Evolutionary conservation across 2,888 invertebrate species (phyloP), one percentile per base, ranked within the genome.

Genomic region (Diarsia rubi): DNA sequence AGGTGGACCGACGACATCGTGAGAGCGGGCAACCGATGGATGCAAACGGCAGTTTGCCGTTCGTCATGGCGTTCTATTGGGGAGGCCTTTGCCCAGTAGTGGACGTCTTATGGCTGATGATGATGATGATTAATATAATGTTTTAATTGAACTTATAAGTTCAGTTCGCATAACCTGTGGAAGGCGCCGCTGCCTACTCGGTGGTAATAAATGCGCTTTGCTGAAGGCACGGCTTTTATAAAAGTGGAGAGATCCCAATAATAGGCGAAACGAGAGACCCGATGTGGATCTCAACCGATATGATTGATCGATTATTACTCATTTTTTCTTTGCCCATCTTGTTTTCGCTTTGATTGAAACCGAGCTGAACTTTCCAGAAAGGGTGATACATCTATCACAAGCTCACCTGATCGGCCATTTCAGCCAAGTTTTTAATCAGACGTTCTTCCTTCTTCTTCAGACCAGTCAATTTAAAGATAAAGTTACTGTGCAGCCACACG

Each of bases 401-500:
- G 54, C 69, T 62, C 8, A 81, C 81, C 64, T 83, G 79, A 31
- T 74, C 60, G 3, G 79, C 73, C 67, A 81, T 81, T 45, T 64
- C 63, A 68, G 73, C 54, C 24, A 81, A 44, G 12, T 31, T 37
- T 27, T 83, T 83, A 4, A 81, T 31, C 19, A 84, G 64, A 12
- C 44, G 66, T 21, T 84, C 67, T 27, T 79, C 79, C 45, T 81
- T 79, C 24, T 74, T 82, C 42, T 78, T 78, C 11, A 82, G 31
- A 12, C 85, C 82, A 24, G 24, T 69, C 31, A 84, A 31, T n/a
- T 19, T 59, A 14, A 60, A 84, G 3, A 84, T 45, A 0, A 84
- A 67, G 37, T 84, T 57, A 31, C 60, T 84, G 1, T 84, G 83
- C 3, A 82, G 70, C 82, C 78, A 84, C 2, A 73, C 16, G 6